These are phyloP conservation scores for Pyrgilauda ruficollis DNA, from an alignment of 2,113 vertebrate genomes.

Conservation along the genomic window DNA sequence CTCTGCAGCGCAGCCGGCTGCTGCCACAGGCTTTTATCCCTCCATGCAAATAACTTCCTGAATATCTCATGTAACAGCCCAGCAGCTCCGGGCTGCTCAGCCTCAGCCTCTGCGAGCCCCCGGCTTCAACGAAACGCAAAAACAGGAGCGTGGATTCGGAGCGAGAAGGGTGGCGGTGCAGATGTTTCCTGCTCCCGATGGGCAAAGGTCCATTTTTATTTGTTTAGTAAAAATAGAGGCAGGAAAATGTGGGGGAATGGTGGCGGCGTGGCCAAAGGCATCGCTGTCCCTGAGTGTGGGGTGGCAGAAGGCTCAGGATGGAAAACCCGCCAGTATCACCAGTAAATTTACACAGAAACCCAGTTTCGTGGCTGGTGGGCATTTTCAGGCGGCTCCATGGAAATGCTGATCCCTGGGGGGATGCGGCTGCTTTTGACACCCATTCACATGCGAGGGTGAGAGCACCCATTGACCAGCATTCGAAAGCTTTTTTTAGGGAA, in stretches of 20 bases:
- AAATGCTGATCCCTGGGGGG: neutral
- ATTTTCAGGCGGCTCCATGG: neutral
- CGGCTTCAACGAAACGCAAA: neutral
- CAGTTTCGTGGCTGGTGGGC: neutral
- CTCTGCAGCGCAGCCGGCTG: neutral
- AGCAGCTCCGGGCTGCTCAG: neutral
- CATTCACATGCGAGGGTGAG: neutral
- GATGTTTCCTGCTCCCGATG: neutral
- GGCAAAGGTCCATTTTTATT: neutral
- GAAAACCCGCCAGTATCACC: neutral
- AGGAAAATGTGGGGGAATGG: neutral
- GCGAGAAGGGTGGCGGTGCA: neutral
- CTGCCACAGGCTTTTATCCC: slow-evolving; percentile 30
- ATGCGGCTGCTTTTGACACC: neutral
- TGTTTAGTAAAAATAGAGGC: neutral
- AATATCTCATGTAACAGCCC: slow-evolving; percentile 4
- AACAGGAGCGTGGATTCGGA: neutral
- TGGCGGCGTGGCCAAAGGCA: neutral
- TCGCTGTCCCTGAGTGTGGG: accelerated
- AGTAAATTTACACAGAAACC: accelerated
- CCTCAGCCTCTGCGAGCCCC: neutral
- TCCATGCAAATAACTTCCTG: slow-evolving; percentile 48
- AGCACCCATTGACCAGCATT: neutral
- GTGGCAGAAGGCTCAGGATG: neutral
- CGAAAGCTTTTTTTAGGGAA: neutral